Conservation (phyloP, 2,113 vertebrate species). For the Pangasianodon gigas region DNA sequence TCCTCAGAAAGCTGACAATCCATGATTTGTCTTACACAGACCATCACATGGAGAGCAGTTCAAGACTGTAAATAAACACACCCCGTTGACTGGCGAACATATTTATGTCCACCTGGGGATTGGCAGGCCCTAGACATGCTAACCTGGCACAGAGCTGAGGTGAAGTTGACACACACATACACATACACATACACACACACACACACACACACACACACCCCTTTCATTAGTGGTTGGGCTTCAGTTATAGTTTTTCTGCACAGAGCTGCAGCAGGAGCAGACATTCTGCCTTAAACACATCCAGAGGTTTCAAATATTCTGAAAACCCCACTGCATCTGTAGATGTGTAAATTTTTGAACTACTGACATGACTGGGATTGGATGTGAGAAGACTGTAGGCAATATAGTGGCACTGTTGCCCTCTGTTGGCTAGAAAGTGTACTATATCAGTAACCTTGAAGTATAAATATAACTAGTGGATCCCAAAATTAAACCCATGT, state of each 20-base stretch:
- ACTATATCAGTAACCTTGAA: neutral
- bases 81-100: constrained; percentile 3
- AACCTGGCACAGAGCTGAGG: neutral
- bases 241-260: neutral
- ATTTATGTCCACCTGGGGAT: neutral
- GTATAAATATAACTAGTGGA: neutral
- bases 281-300: neutral
- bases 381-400: neutral
- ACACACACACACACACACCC: neutral
- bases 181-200: neutral
- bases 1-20: neutral
- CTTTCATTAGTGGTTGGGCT: neutral
- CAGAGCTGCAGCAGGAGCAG: neutral
- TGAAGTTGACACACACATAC: neutral
- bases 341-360: neutral
- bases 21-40: neutral
- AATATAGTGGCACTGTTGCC: constrained; percentile 32
- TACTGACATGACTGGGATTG: neutral
- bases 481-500: neutral
- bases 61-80: constrained; percentile 34
- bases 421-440: constrained; percentile 40
- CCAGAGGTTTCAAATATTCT: neutral
- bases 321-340: neutral
- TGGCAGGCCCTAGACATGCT: neutral
- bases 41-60: constrained; percentile 1